A percentile compares a stretch with the other conserved stretches of the same genome.
phyloP scores from a whole-genome alignment of 1,140 invertebrate species.

The Drosophila lacteicornis region DNA sequence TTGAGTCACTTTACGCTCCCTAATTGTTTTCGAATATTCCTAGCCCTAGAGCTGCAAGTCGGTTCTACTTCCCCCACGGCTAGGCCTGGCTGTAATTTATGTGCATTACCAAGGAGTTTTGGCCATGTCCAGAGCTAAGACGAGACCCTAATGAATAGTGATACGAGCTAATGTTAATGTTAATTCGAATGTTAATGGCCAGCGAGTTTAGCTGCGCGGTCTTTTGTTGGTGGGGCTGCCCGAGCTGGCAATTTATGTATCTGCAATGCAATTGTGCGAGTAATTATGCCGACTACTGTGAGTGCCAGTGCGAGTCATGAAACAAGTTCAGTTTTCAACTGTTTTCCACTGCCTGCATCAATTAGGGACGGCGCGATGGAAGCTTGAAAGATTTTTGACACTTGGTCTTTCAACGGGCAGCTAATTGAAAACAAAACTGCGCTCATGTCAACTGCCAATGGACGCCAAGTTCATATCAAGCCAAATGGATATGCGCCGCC shows the following conservation, averaged over 20 bases:
- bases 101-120: constrained; percentile 58
- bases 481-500: constrained; percentile 21
- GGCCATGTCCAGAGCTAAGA: constrained; percentile 32
- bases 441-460: constrained; percentile 55
- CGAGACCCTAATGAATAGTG: constrained; percentile 50
- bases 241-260: constrained; percentile 46
- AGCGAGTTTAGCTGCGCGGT: constrained; percentile 59
- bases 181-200: constrained; percentile 62
- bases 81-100: constrained; percentile 55
- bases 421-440: constrained; percentile 54
- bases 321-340: constrained; percentile 41
- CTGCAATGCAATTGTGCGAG: constrained; percentile 65
- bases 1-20: background rate
- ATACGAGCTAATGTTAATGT: constrained; percentile 52
- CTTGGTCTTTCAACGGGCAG: constrained; percentile 31
- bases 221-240: constrained; percentile 62
- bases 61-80: constrained; percentile 1
- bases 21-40: constrained; percentile 23
- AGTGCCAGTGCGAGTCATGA: constrained; percentile 27
- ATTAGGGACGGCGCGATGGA: constrained; percentile 20
- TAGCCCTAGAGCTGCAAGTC: constrained; percentile 1
- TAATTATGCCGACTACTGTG: constrained; percentile 59
- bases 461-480: constrained; percentile 50
- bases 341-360: constrained; percentile 29
- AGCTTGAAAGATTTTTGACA: constrained; percentile 49